Evolutionary conservation across 2,797 vertebrate species (phyloP).

Genomic region (Poecilia picta): DNA sequence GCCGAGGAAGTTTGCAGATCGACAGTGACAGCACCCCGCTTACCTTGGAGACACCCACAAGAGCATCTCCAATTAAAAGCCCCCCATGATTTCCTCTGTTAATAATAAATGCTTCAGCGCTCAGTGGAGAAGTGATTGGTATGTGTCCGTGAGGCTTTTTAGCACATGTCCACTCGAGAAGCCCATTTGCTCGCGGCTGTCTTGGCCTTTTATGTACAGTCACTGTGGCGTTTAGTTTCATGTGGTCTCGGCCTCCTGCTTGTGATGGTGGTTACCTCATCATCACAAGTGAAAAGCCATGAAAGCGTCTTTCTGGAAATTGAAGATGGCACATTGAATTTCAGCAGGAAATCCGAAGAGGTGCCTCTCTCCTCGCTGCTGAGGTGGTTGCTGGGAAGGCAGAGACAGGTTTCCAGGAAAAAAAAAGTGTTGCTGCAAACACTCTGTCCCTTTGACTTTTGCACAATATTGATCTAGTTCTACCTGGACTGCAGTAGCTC

Average conservation of each 20-base stretch:
- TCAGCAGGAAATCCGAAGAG: slow-evolving; percentile 80
- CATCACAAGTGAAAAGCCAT: slow-evolving; percentile 70
- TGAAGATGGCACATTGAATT: slow-evolving; percentile 83
- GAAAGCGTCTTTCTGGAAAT: slow-evolving; percentile 75
- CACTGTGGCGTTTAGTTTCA: slow-evolving; percentile 61
- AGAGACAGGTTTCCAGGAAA: slow-evolving; percentile 77
- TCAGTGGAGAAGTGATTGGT: slow-evolving; percentile 57
- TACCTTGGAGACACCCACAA: slow-evolving; percentile 73
- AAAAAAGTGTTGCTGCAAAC: slow-evolving; percentile 68
- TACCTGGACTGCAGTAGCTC: slow-evolving; percentile 57
- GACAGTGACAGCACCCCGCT: slow-evolving; percentile 78
- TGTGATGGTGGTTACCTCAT: slow-evolving; percentile 70
- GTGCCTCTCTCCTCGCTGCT: slow-evolving; percentile 57
- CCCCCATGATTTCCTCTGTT: slow-evolving; percentile 80
- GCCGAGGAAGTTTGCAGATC: slow-evolving; percentile 76
- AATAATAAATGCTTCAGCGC: slow-evolving; percentile 79
- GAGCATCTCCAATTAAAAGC: slow-evolving; percentile 82
- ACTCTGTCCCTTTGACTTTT: slow-evolving; percentile 67
- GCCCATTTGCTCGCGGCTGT: slow-evolving; percentile 25
- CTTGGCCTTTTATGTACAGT: slow-evolving; percentile 42
- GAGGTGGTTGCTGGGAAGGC: slow-evolving; percentile 79
- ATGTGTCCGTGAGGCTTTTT: slow-evolving; percentile 53
- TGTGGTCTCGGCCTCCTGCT: slow-evolving; percentile 72
- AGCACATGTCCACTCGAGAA: slow-evolving; percentile 38
- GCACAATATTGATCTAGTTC: slow-evolving; percentile 64